These are phyloP conservation scores for Etheostoma nigrum DNA, from an alignment of 2,797 vertebrate species.

Conservation along the genomic window DNA sequence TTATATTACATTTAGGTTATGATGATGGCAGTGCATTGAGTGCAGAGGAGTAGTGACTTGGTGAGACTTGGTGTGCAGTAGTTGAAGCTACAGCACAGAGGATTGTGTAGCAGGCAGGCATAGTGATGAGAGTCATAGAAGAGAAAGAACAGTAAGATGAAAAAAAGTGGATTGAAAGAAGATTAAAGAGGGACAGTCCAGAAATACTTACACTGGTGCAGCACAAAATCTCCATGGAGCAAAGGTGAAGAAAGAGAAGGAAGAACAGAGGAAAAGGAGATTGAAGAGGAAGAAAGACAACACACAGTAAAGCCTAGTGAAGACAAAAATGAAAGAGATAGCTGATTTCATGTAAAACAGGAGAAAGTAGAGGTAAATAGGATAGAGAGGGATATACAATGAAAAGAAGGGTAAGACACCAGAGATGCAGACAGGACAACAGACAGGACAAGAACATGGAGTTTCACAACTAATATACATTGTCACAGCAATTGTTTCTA, in stretches of 20 bases:
- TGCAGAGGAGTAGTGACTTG: constrained; percentile 8
- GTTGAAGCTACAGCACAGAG: constrained; percentile 32
- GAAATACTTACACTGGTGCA: constrained; percentile 82
- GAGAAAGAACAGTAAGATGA: constrained; percentile 18
- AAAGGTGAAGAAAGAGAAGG: constrained; percentile 72
- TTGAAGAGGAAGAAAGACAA: constrained; percentile 74
- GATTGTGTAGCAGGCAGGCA: constrained; percentile 25
- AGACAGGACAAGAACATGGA: constrained; percentile 22
- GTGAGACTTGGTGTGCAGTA: background rate
- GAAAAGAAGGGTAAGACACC: constrained; percentile 13
- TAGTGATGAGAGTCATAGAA: constrained; percentile 32
- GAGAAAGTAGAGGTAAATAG: constrained; percentile 10
- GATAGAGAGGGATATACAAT: constrained; percentile 9
- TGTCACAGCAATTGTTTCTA: fast-evolving
- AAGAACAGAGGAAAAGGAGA: constrained; percentile 82
- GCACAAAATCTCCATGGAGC: constrained; percentile 81
- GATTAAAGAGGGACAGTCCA: constrained; percentile 42
- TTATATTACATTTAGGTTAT: constrained; percentile 12
- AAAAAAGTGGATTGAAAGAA: constrained; percentile 15
- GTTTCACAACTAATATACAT: background rate
- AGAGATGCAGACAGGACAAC: constrained; percentile 20
- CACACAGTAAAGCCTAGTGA: constrained; percentile 74
- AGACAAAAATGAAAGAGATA: constrained; percentile 54
- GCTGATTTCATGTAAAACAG: constrained; percentile 1
- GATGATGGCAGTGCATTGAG: constrained; percentile 17